phyloP scores from a whole-genome alignment of 2,888 invertebrate genomes.

The Agriopis marginaria region DNA sequence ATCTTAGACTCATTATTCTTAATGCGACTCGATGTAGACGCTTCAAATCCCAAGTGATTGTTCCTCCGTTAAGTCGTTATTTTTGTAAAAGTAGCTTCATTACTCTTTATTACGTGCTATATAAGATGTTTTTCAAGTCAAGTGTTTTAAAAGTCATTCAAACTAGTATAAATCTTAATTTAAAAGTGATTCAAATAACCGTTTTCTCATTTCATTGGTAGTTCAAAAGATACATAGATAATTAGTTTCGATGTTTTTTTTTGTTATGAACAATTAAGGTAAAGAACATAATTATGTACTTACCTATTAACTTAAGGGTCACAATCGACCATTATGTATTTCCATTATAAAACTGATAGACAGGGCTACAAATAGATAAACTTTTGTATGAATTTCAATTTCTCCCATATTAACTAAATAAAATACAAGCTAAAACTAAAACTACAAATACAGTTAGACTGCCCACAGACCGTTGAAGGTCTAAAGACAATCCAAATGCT shows the following conservation, averaged over 20 bases:
- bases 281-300: too few relatives aligned
- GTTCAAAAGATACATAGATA: neutral
- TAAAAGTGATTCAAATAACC: conserved; percentile 21
- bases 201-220: conserved; percentile 21
- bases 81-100: conserved; percentile 25
- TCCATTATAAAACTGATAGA: too few relatives aligned
- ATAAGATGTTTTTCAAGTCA: conserved; percentile 23
- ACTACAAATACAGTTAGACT: too few relatives aligned
- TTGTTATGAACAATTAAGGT: too few relatives aligned
- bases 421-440: too few relatives aligned
- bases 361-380: too few relatives aligned
- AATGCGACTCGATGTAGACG: conserved; percentile 27
- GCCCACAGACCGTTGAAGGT: too few relatives aligned
- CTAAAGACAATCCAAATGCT: too few relatives aligned
- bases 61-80: conserved; percentile 18
- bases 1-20: conserved; percentile 29
- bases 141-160: conserved; percentile 22
- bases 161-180: conserved; percentile 22
- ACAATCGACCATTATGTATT: too few relatives aligned
- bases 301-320: too few relatives aligned
- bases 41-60: conserved; percentile 29
- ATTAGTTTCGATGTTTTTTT: neutral
- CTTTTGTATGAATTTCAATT: too few relatives aligned
- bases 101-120: conserved; percentile 24
- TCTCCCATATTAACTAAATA: too few relatives aligned